These are phyloP conservation scores for Enteromius paludinosus DNA, from an alignment of 2,797 vertebrate species.

Conservation along the genomic window DNA sequence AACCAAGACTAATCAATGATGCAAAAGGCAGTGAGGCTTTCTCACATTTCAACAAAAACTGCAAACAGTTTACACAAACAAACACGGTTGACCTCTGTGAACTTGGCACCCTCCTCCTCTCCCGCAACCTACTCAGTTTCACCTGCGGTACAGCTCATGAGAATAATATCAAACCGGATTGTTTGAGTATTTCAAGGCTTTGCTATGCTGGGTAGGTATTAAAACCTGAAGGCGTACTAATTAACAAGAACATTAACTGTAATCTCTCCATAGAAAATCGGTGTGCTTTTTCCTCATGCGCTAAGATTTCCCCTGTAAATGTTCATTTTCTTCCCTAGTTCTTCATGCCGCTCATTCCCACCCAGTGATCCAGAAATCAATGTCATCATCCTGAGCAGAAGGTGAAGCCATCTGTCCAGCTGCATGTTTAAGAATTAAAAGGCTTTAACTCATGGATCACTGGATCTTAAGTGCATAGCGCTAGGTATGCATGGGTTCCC, in stretches of 20 bases:
- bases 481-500: not conserved
- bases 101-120: slow-evolving; percentile 24
- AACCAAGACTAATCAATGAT: slow-evolving; percentile 44
- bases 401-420: slow-evolving; percentile 39
- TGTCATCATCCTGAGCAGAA: not conserved
- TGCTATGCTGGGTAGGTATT: slow-evolving; percentile 21
- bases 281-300: not conserved
- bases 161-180: slow-evolving; percentile 27
- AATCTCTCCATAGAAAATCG: not conserved
- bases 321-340: not conserved
- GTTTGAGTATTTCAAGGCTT: slow-evolving; percentile 21
- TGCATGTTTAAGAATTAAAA: slow-evolving; percentile 22
- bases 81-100: slow-evolving; percentile 37
- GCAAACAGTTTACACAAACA: slow-evolving; percentile 25
- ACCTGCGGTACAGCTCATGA: slow-evolving; percentile 3
- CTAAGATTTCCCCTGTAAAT: slow-evolving; percentile 72
- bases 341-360: not conserved
- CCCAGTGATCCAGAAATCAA: slow-evolving; percentile 34
- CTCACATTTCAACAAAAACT: slow-evolving; percentile 27
- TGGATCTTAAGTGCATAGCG: slow-evolving; percentile 4
- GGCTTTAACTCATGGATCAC: slow-evolving; percentile 1
- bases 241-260: slow-evolving; percentile 34
- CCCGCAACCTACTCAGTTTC: not conserved
- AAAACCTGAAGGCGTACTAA: slow-evolving; percentile 42
- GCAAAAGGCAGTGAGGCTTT: slow-evolving; percentile 31